Evolutionary conservation across 2,888 invertebrate genomes (phyloP), one percentile per base, ranked within the genome.

Genomic region (Patella caerulea): DNA sequence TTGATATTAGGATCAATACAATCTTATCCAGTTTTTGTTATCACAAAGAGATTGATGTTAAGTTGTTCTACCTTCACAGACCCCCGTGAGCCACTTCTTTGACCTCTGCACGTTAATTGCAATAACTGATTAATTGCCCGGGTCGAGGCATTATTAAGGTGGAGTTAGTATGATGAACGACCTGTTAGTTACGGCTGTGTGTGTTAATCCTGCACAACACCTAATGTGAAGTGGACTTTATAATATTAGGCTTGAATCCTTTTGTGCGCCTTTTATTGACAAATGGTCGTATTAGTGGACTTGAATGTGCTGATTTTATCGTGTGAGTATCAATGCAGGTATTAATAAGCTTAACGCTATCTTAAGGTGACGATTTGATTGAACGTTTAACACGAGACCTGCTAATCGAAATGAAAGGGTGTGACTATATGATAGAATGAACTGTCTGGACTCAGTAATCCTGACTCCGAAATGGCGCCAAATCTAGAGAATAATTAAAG

Each of bases 81-180:
- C 24, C 19, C 65, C 24, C 24, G 19, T 24, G 19, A 65, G 19
- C 65, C 19, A 24, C 24, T 65, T 65, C 19, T 45, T 45, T 45
- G 45, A 45, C 45, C 65, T 65, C 19, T 65, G 65, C 24, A 65
- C 65, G 24, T 65, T 65, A 65, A 65, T 65, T 65, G 24, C 19
- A 65, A 65, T 65, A 65, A 65, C 65, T 65, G 65, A 65, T 65
- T 65, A 65, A 65, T 65, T 65, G 65, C 24, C 65, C 24, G 65
- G 24, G 45, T 24, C 19, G 65, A 65, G 65, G 65, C 65, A 19
- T 24, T 65, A 65, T 65, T 65, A 65, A 24, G 65, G 65, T 65
- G 65, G 24, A 24, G 65, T 65, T 65, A 24, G 24, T 65, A 65
- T 65, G 65, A 65, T 65, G 65, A 24, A 65, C 24, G 19, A 24